Evolutionary conservation across 2,888 invertebrate species (phyloP).

Genomic region (Cephus rjabovi): DNA sequence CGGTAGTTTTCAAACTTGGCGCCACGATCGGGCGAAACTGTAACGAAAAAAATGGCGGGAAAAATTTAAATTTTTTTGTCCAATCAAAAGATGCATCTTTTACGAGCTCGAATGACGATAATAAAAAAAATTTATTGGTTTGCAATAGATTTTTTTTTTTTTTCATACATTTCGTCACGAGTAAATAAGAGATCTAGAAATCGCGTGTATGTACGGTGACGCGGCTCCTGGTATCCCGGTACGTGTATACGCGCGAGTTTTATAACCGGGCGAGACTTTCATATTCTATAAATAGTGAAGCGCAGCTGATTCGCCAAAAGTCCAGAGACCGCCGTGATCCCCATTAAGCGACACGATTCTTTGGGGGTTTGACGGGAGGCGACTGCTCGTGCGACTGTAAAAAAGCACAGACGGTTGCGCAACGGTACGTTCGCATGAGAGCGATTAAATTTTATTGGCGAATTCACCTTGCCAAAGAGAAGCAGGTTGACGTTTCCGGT

Average conservation of each 20-base stretch:
- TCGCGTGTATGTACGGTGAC: neutral
- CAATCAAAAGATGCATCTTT: neutral
- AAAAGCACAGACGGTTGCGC: conserved; percentile 23
- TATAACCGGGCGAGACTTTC: conserved; percentile 32
- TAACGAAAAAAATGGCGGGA: neutral
- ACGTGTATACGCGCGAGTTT: neutral
- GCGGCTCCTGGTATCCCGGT: neutral
- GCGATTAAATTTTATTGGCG: conserved; percentile 34
- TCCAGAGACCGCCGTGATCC: neutral
- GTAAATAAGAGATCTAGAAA: neutral
- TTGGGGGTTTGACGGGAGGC: neutral
- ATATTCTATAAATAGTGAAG: conserved; percentile 40
- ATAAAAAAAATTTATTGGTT: too few species aligned
- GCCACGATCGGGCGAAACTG: neutral
- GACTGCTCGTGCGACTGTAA: neutral
- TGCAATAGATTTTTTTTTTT: too few species aligned
- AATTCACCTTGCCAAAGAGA: conserved; percentile 32
- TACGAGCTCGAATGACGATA: neutral
- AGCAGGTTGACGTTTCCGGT: conserved; percentile 43
- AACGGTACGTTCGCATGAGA: conserved; percentile 24
- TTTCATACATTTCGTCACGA: too few species aligned
- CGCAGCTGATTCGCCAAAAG: conserved; percentile 32
- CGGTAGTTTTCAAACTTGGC: too few species aligned
- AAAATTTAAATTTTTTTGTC: neutral
- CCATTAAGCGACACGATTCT: neutral